A percentile compares a stretch with the other conserved stretches of the same genome.
Evolutionary conservation across 2,888 invertebrate species (phyloP).

Genomic region (Acleris sparsana): DNA sequence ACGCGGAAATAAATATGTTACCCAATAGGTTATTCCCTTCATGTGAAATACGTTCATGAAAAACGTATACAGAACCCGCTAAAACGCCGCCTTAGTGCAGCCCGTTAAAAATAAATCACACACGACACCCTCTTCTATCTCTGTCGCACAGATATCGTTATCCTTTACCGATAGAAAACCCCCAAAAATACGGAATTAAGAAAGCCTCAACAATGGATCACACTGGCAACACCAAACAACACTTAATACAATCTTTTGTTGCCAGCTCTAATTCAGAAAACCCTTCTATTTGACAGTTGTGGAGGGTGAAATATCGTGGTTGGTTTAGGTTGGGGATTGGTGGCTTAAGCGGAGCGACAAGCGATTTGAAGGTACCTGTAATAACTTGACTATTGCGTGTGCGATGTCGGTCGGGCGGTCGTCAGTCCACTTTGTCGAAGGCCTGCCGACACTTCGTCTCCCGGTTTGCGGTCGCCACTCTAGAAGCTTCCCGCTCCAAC

Average conservation of each 20-base stretch:
- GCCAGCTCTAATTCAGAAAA: slow-evolving; percentile 31
- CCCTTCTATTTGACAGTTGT: slow-evolving; percentile 35
- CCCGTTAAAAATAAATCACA: slow-evolving; percentile 3
- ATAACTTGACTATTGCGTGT: background rate
- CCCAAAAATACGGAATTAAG: slow-evolving; percentile 26
- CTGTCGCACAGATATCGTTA: slow-evolving; percentile 13
- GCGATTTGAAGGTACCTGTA: background rate
- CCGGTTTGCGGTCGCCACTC: too few species aligned
- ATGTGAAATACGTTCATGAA: background rate
- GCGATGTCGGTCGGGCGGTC: too few species aligned
- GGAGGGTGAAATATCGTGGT: slow-evolving; percentile 32
- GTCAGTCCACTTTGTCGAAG: too few species aligned
- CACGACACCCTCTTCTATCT: background rate
- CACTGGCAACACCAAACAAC: slow-evolving; percentile 36
- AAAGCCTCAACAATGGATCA: slow-evolving; percentile 16
- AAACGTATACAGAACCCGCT: background rate
- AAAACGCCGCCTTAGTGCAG: background rate
- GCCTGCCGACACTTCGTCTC: too few species aligned
- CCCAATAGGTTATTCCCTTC: too few species aligned
- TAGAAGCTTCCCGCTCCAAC: too few species aligned
- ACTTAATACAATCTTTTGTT: slow-evolving; percentile 36
- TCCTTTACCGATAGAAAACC: slow-evolving; percentile 13
- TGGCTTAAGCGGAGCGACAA: slow-evolving; percentile 3
- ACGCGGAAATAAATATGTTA: too few species aligned
- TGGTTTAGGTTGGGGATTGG: background rate